Evolutionary conservation across 2,113 vertebrate species (phyloP).

Genomic region (Nibea albiflora): DNA sequence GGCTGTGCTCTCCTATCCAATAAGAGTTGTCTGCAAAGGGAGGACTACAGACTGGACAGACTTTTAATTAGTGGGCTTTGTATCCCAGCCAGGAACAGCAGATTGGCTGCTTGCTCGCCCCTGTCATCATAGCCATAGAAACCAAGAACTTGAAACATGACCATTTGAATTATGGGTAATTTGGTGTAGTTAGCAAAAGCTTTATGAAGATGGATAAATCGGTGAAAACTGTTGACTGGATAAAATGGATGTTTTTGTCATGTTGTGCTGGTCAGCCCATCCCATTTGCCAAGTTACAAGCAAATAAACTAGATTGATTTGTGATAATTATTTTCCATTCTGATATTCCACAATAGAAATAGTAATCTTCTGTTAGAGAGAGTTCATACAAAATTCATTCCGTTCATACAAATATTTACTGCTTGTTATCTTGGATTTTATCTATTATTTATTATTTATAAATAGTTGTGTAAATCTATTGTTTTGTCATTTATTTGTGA

Average conservation of each 20-base stretch:
- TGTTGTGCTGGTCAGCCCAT: neutral
- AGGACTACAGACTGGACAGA: conserved; percentile 73
- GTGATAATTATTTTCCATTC: conserved; percentile 7
- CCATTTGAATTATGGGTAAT: conserved; percentile 61
- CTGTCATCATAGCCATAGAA: conserved; percentile 71
- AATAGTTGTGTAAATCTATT: neutral
- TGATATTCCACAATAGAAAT: neutral
- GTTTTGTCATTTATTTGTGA: neutral
- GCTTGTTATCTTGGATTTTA: neutral
- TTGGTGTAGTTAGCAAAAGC: conserved; percentile 47
- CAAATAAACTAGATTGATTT: conserved; percentile 4
- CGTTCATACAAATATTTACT: neutral
- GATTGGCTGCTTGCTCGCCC: conserved; percentile 75
- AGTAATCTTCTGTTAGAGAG: neutral
- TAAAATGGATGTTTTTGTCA: neutral
- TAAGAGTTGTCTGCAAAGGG: conserved; percentile 66
- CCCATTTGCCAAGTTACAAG: conserved; percentile 3
- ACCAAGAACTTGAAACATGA: conserved; percentile 62
- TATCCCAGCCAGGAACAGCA: conserved; percentile 71
- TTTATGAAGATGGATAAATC: conserved; percentile 38
- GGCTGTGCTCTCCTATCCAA: conserved; percentile 60
- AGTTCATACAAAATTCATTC: neutral
- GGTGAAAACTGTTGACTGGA: conserved; percentile 1
- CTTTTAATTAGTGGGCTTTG: conserved; percentile 82
- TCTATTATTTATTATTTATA: neutral